Conservation (phyloP, 2,797 vertebrate genomes). For the Emys orbicularis region DNA sequence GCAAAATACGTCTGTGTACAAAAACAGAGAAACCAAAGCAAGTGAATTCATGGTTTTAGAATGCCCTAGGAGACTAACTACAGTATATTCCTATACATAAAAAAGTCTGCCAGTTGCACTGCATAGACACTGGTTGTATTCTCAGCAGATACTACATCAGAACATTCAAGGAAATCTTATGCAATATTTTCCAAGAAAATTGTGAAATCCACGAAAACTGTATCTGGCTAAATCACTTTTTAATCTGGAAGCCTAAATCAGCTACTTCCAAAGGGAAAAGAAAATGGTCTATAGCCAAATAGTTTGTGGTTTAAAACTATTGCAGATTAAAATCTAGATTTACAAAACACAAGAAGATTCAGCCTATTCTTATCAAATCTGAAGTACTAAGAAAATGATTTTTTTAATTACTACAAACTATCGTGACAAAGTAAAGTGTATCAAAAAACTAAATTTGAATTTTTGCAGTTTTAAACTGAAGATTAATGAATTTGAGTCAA, state of each 20-base stretch:
- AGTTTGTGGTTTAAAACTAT: slow-evolving; percentile 3
- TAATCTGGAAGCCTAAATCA: neutral
- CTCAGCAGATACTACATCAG: slow-evolving; percentile 52
- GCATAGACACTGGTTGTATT: slow-evolving; percentile 66
- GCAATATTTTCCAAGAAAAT: neutral
- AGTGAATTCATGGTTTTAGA: slow-evolving; percentile 6
- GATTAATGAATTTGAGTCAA: neutral
- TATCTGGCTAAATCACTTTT: neutral
- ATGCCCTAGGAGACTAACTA: slow-evolving; percentile 12
- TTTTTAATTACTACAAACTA: accelerated
- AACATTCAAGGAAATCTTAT: slow-evolving; percentile 36
- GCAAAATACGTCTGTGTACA: neutral
- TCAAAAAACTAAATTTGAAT: slow-evolving; percentile 30
- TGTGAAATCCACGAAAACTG: neutral
- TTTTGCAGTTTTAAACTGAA: neutral
- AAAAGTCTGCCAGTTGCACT: slow-evolving; percentile 61
- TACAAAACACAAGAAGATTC: neutral
- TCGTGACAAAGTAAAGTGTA: neutral
- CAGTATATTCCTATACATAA: neutral
- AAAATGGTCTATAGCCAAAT: neutral
- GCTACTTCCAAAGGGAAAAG: neutral
- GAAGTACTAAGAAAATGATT: neutral
- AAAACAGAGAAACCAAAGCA: slow-evolving; percentile 1
- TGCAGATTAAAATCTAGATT: neutral
- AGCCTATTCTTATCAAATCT: neutral